phyloP scores from a whole-genome alignment of 2,888 invertebrate genomes.

The Leistus spinibarbis region DNA sequence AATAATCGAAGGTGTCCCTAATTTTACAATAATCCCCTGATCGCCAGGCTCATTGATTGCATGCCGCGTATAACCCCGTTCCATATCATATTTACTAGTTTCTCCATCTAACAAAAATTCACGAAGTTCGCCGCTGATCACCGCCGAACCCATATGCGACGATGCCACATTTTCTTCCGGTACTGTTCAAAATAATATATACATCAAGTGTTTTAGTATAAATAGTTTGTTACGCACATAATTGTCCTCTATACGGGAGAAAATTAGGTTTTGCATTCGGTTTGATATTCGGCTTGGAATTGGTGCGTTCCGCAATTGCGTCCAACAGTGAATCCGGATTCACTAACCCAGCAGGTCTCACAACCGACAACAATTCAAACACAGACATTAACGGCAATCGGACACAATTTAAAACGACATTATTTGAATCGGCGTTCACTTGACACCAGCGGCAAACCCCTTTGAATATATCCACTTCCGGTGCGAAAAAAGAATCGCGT shows the following conservation, averaged over 20 bases:
- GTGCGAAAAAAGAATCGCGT: slow-evolving; percentile 94
- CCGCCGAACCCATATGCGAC: slow-evolving; percentile 78
- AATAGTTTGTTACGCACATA: slow-evolving; percentile 62
- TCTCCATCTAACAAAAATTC: slow-evolving; percentile 90
- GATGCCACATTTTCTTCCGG: slow-evolving; percentile 93
- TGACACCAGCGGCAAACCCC: slow-evolving; percentile 88
- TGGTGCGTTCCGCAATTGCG: slow-evolving; percentile 88
- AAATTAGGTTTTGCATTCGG: slow-evolving; percentile 76
- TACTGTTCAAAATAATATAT: slow-evolving; percentile 59
- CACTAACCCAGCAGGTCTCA: slow-evolving; percentile 85
- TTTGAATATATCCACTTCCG: slow-evolving; percentile 93
- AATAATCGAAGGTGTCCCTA: slow-evolving; percentile 84
- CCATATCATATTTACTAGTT: slow-evolving; percentile 85
- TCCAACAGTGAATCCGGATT: slow-evolving; percentile 91
- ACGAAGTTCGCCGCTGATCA: slow-evolving; percentile 88
- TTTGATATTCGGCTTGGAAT: slow-evolving; percentile 72
- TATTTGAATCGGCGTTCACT: slow-evolving; percentile 66
- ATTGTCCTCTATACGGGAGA: slow-evolving; percentile 82
- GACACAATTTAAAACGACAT: slow-evolving; percentile 63
- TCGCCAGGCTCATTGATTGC: slow-evolving; percentile 61
- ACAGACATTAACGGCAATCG: slow-evolving; percentile 88
- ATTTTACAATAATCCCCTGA: slow-evolving; percentile 84
- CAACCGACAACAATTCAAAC: slow-evolving; percentile 85
- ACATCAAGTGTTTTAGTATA: neutral
- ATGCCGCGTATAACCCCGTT: slow-evolving; percentile 75